Evolutionary conservation across 2,888 invertebrate genomes (phyloP), one percentile per base, ranked within the genome.

Genomic region (Ophioninae sp.): DNA sequence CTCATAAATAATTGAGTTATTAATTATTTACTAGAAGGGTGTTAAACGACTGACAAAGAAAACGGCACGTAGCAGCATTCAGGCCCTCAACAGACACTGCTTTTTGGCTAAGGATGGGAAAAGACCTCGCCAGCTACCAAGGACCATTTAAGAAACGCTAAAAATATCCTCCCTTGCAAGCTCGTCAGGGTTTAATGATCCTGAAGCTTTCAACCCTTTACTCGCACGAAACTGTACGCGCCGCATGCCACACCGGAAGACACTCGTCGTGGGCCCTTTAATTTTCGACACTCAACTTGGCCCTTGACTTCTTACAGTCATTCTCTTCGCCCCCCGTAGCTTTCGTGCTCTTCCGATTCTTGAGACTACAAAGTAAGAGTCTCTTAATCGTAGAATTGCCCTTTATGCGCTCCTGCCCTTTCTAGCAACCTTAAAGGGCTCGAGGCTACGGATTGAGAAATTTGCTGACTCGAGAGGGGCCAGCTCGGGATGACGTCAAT

Each of bases 231-330:
- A 41, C 44, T n/a, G 10, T 70, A 0, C 1, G 23, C 56, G 61
- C 50, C 23, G 20, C 50, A 57, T 44, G 56, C 68, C 69, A 67
- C 64, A 50, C 50, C 59, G 37, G 74, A 78, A 69, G 74, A 64
- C 59, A 44, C 57, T 78, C 44, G 13, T 50, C 50, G 73, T 39
- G 30, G 50, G 23, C 65, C 7, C 44, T 70, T 69, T 74, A 68
- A 83, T 73, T 76, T 76, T 79, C 59, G 67, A 72, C 57, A 61
- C 75, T 75, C 57, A 23, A 20, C 56, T 7, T 65, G 3, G 23
- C 50, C 13, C 56, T 57, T 39, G 23, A 7, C n/a, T 50, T 50
- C 21, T 57, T 75, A 70, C 13, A 74, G 65, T 44, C 39, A n/a
- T 7, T 41, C 21, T 65, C 39, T 20, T 21, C 20, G 41, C 20